Conservation (phyloP, 2,888 invertebrate genomes). For the Parnassius apollo region DNA sequence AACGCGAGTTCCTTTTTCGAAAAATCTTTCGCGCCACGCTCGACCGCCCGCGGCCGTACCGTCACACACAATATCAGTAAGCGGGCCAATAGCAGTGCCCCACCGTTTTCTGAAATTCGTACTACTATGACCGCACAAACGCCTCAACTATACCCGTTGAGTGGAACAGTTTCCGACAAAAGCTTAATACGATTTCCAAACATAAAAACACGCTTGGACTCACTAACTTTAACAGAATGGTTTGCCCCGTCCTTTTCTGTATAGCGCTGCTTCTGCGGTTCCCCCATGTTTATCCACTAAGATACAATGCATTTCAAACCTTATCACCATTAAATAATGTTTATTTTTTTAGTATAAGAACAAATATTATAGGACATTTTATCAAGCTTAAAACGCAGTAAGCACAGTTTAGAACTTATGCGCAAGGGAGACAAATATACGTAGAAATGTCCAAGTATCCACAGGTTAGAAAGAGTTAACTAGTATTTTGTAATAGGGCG, state of each 20-base stretch:
- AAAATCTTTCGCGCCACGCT: conserved; percentile 55
- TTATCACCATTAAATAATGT: conserved; percentile 23
- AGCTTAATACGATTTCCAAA: conserved; percentile 81
- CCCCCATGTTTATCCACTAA: conserved; percentile 51
- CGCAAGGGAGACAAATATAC: conserved; percentile 51
- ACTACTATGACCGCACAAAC: conserved; percentile 78
- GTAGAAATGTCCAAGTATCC: conserved; percentile 15
- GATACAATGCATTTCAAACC: conserved; percentile 35
- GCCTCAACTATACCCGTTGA: conserved; percentile 79
- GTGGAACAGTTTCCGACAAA: conserved; percentile 80
- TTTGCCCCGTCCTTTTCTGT: conserved; percentile 66
- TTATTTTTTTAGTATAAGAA: conserved; percentile 32
- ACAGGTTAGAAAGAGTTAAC: conserved; percentile 44
- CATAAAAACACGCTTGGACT: conserved; percentile 80
- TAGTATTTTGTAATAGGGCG: conserved; percentile 58
- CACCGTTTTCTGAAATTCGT: conserved; percentile 63
- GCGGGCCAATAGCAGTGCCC: conserved; percentile 72
- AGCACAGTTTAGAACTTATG: conserved; percentile 57
- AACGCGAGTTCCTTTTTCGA: conserved; percentile 46
- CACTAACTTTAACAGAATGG: conserved; percentile 76
- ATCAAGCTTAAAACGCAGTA: conserved; percentile 56
- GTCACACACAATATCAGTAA: conserved; percentile 67
- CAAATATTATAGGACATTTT: conserved; percentile 54
- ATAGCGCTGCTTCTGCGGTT: conserved; percentile 69
- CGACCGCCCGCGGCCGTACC: conserved; percentile 69